phyloP scores from a whole-genome alignment of 2,797 vertebrate species.

The Fratercula arctica region DNA sequence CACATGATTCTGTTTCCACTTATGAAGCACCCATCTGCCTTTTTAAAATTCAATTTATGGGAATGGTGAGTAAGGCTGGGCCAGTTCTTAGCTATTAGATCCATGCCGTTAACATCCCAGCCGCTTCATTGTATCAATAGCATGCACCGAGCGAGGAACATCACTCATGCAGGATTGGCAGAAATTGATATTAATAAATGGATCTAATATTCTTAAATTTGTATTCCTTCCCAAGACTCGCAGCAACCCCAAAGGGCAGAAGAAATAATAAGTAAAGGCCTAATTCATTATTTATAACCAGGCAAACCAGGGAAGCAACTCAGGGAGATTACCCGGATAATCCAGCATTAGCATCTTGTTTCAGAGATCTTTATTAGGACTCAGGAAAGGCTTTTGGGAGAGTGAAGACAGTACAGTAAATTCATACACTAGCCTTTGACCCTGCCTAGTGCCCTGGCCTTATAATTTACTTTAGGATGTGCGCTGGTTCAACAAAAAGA shows the following conservation, averaged over 20 bases:
- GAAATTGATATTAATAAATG: conserved; percentile 68
- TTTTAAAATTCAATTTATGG: conserved; percentile 62
- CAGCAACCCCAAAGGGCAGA: conserved; percentile 56
- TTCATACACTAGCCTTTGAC: conserved; percentile 38
- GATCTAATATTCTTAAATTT: conserved; percentile 66
- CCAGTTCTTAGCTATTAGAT: conserved; percentile 39
- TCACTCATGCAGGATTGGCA: conserved; percentile 46
- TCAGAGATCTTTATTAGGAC: conserved; percentile 61
- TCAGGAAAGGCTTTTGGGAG: conserved; percentile 18
- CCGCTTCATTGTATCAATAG: neutral
- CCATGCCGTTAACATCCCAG: conserved; percentile 36
- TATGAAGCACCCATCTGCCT: conserved; percentile 47
- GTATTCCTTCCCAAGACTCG: conserved; percentile 61
- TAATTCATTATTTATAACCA: conserved; percentile 73
- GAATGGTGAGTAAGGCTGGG: conserved; percentile 23
- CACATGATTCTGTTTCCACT: conserved; percentile 55
- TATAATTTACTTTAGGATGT: neutral
- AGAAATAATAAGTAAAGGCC: conserved; percentile 69
- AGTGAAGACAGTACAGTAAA: neutral
- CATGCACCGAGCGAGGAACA: neutral
- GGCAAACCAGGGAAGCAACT: conserved; percentile 19
- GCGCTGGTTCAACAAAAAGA: neutral
- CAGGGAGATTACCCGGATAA: conserved; percentile 61
- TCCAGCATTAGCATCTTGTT: conserved; percentile 65
- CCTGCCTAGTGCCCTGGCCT: neutral